phyloP scores from a whole-genome alignment of 2,797 vertebrate species.

The Sebastes reedi region DNA sequence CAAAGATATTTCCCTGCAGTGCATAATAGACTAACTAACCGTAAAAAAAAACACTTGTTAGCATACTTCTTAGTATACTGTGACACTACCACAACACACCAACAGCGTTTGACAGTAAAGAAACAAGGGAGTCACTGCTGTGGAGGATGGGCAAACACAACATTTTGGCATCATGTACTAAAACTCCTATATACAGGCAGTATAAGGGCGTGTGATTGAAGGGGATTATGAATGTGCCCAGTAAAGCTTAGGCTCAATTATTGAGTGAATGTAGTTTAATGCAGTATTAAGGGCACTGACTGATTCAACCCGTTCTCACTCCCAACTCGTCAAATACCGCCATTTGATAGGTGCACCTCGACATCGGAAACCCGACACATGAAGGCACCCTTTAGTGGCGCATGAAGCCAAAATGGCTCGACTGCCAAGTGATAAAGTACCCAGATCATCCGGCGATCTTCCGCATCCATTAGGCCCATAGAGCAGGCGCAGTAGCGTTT shows the following conservation, averaged over 20 bases:
- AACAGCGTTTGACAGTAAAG: slow-evolving; percentile 18
- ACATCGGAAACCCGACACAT: too few species aligned
- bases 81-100: slow-evolving; percentile 37
- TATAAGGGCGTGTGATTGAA: neutral
- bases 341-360: too few species aligned
- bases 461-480: too few species aligned
- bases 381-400: too few species aligned
- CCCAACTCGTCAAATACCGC: too few species aligned
- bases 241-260: slow-evolving; percentile 15
- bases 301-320: neutral
- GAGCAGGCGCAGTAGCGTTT: too few species aligned
- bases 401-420: too few species aligned
- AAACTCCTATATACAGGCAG: neutral
- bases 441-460: too few species aligned
- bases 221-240: slow-evolving; percentile 19
- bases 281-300: slow-evolving; percentile 28
- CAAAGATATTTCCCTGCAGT: slow-evolving; percentile 67
- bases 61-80: slow-evolving; percentile 33
- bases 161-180: neutral
- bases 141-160: slow-evolving; percentile 5
- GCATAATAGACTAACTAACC: slow-evolving; percentile 65
- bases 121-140: slow-evolving; percentile 13
- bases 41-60: slow-evolving; percentile 64
- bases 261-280: slow-evolving; percentile 31
- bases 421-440: too few species aligned